Evolutionary conservation across 1,140 invertebrate species (phyloP).

Genomic region (Apis laboriosa): DNA sequence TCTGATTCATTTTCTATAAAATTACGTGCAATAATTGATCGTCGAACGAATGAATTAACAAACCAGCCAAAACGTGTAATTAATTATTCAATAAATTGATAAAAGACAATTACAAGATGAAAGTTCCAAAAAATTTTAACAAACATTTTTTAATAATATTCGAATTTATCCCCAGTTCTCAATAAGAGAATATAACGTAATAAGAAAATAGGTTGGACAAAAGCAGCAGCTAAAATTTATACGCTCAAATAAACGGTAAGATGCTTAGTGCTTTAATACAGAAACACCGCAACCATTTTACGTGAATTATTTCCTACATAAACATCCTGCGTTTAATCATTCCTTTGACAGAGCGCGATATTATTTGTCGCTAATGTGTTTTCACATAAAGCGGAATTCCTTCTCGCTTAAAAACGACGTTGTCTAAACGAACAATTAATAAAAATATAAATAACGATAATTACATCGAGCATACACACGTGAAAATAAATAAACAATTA

Average conservation of each 20-base stretch:
- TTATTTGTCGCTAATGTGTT: slow-evolving; percentile 24
- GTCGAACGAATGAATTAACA: no score
- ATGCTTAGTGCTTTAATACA: slow-evolving; percentile 6
- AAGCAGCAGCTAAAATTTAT: neutral
- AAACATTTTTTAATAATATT: no score
- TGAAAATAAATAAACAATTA: no score
- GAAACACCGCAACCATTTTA: slow-evolving; percentile 23
- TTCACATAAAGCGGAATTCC: neutral
- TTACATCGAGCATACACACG: neutral
- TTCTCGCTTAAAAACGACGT: neutral
- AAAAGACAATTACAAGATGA: no score
- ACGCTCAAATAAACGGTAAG: slow-evolving; percentile 6
- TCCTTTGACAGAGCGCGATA: slow-evolving; percentile 35
- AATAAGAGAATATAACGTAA: neutral
- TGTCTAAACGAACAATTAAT: neutral
- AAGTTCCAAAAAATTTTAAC: no score
- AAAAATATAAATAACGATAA: neutral
- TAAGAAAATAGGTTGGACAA: neutral
- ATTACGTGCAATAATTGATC: no score
- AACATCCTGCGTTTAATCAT: slow-evolving; percentile 35
- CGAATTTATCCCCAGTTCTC: neutral
- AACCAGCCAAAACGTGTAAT: no score
- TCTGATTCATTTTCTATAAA: no score
- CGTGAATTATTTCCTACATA: slow-evolving; percentile 30
- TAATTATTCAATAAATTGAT: no score